Evolutionary conservation across 2,797 vertebrate genomes (phyloP).

Genomic region (Acrossocheilus wenchowensis): DNA sequence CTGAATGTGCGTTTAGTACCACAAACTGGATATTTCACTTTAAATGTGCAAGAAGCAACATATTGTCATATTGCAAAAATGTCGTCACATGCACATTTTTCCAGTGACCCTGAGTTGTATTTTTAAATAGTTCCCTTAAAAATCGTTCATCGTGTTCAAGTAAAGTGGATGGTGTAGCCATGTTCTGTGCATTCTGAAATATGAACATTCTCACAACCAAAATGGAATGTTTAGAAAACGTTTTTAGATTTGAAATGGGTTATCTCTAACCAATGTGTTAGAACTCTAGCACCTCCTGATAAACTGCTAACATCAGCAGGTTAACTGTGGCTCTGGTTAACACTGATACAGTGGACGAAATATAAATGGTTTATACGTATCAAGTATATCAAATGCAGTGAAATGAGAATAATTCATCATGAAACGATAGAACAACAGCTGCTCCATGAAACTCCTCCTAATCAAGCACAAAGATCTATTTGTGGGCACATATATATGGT

Average conservation of each 20-base stretch:
- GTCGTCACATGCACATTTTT: background rate
- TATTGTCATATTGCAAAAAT: background rate
- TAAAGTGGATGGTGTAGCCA: background rate
- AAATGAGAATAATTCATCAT: background rate
- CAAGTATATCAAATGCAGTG: background rate
- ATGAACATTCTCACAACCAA: background rate
- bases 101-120: background rate
- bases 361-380: background rate
- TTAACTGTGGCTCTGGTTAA: background rate
- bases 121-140: background rate
- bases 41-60: background rate
- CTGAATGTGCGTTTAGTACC: background rate
- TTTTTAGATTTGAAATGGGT: background rate
- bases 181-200: background rate
- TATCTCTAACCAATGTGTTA: background rate
- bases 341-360: background rate
- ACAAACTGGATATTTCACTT: background rate
- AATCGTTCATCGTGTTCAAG: background rate
- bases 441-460: background rate
- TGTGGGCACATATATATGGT: conserved; percentile 1
- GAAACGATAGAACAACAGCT: background rate
- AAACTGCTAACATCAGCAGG: background rate
- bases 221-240: conserved; percentile 1
- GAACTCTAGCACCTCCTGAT: background rate
- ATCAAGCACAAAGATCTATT: conserved; percentile 4